phyloP scores from a whole-genome alignment of 2,888 invertebrate genomes.

The Drosophila flavopinicola region DNA sequence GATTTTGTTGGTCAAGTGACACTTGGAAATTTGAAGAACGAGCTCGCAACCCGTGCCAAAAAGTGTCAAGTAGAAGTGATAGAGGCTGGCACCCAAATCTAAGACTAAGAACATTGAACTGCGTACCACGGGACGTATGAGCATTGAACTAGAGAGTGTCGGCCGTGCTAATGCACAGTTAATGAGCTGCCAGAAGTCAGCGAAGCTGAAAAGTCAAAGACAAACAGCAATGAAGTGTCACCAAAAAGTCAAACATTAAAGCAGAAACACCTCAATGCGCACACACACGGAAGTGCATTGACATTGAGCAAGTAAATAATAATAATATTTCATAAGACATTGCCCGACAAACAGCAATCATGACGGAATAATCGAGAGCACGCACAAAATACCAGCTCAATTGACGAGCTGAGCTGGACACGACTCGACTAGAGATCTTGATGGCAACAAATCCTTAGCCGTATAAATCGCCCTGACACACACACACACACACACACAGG shows the following conservation, averaged over 20 bases:
- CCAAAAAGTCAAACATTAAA: conserved; percentile 29
- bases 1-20: conserved; percentile 64
- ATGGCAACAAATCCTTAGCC: conserved; percentile 70
- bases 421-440: conserved; percentile 27
- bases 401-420: conserved; percentile 43
- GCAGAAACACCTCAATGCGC: conserved; percentile 8
- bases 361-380: conserved; percentile 35
- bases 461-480: conserved; percentile 66
- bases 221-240: conserved; percentile 34
- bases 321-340: conserved; percentile 25
- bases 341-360: conserved; percentile 22
- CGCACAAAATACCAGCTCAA: conserved; percentile 19
- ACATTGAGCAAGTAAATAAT: conserved; percentile 29
- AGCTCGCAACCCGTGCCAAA: conserved; percentile 5
- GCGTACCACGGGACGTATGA: conserved; percentile 8
- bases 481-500: conserved; percentile 22
- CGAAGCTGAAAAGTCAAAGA: conserved; percentile 54
- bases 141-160: conserved; percentile 37
- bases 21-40: conserved; percentile 63
- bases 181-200: conserved; percentile 53
- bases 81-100: conserved; percentile 12
- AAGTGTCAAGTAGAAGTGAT: conserved; percentile 36
- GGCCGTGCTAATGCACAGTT: conserved; percentile 32
- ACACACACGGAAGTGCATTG: conserved; percentile 68
- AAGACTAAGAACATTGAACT: conserved; percentile 40